Evolutionary conservation across 2,888 invertebrate genomes (phyloP).

Genomic region (Arrhopalites spinosus): DNA sequence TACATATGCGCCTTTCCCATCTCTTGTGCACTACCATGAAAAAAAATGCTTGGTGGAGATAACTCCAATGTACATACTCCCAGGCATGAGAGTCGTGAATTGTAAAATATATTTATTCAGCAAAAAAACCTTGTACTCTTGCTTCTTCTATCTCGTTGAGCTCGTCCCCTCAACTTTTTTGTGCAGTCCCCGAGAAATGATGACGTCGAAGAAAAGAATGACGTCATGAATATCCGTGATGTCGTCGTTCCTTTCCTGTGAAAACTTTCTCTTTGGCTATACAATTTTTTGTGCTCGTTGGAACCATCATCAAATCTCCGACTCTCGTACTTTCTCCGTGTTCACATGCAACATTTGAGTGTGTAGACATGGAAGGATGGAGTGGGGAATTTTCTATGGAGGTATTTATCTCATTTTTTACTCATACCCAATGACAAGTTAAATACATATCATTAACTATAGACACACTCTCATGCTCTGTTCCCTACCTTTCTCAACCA

Average conservation of each 20-base stretch:
- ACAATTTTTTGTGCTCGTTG: too few relatives aligned
- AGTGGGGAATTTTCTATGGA: neutral
- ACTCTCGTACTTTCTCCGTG: neutral
- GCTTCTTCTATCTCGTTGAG: neutral
- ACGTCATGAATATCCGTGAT: slow-evolving; percentile 33
- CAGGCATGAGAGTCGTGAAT: too few relatives aligned
- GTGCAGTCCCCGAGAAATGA: slow-evolving; percentile 33
- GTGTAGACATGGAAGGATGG: neutral
- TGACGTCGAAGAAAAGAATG: slow-evolving; percentile 50
- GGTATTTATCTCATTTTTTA: neutral
- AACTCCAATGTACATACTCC: too few relatives aligned
- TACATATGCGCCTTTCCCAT: neutral
- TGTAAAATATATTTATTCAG: neutral
- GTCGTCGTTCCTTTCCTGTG: neutral
- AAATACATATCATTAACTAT: neutral
- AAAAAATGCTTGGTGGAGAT: too few relatives aligned
- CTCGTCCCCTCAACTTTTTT: neutral
- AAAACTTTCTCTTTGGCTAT: neutral
- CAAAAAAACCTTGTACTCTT: neutral
- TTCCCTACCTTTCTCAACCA: neutral
- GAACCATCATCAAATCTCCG: too few relatives aligned
- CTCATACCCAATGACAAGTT: neutral
- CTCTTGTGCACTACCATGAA: too few relatives aligned
- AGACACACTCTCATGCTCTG: neutral
- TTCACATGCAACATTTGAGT: too few relatives aligned